phyloP scores from a whole-genome alignment of 2,888 invertebrate genomes.

The Cataglyphis rosenhaueri region DNA sequence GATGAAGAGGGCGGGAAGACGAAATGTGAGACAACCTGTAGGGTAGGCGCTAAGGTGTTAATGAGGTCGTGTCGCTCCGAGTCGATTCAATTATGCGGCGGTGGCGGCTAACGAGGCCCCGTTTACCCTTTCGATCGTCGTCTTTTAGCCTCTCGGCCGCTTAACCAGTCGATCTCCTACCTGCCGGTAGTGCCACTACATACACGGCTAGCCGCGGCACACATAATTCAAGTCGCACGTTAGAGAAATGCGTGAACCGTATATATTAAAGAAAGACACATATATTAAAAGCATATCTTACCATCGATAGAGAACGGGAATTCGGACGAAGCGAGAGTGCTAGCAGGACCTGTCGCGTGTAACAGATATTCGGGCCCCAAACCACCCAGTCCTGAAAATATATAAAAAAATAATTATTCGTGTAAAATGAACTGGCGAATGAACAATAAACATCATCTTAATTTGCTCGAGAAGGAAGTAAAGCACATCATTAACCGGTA shows the following conservation, averaged over 20 bases:
- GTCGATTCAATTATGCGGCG: slow-evolving; percentile 85
- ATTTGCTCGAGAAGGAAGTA: slow-evolving; percentile 47
- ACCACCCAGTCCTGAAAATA: slow-evolving; percentile 83
- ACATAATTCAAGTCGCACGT: slow-evolving; percentile 58
- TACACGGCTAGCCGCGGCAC: slow-evolving; percentile 66
- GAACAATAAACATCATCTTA: background rate
- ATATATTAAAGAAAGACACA: slow-evolving; percentile 26
- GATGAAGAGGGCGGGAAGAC: slow-evolving; percentile 62
- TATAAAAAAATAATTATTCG: background rate
- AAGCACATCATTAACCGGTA: slow-evolving; percentile 23
- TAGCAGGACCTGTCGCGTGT: slow-evolving; percentile 87
- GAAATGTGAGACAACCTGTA: slow-evolving; percentile 84
- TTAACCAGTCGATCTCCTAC: slow-evolving; percentile 76
- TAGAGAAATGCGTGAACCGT: slow-evolving; percentile 24
- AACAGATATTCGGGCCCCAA: slow-evolving; percentile 85
- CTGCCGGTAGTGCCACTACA: slow-evolving; percentile 73
- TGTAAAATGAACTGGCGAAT: background rate
- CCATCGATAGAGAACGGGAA: slow-evolving; percentile 96
- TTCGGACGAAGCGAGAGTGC: slow-evolving; percentile 93
- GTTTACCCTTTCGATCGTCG: slow-evolving; percentile 82
- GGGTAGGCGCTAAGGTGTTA: slow-evolving; percentile 84
- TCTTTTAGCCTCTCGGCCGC: slow-evolving; percentile 79
- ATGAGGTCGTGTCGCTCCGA: slow-evolving; percentile 85
- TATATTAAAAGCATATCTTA: slow-evolving; percentile 84
- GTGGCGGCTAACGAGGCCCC: slow-evolving; percentile 84